Evolutionary conservation across 2,888 invertebrate species (phyloP).

Genomic region (Orchesellides sinensis): DNA sequence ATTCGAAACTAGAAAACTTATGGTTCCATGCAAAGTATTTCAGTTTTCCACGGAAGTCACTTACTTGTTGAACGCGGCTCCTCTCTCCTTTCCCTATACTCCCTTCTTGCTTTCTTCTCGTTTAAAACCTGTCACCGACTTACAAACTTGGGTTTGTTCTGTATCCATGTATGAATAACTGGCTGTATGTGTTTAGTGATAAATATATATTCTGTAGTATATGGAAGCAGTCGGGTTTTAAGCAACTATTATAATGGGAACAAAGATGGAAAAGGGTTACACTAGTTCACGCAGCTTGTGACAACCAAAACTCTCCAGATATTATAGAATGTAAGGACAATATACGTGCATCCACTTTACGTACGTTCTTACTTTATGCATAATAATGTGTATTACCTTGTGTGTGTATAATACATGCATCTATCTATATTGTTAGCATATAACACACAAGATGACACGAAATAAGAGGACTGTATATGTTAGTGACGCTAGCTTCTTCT

Average conservation of each 20-base stretch:
- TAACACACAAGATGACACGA: neutral
- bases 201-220: constrained; percentile 3
- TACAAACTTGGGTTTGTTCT: constrained; percentile 20
- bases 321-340: too few species aligned
- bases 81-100: neutral
- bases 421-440: neutral
- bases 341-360: neutral
- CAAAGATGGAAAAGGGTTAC: constrained; percentile 21
- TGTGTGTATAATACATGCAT: too few species aligned
- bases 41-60: constrained; percentile 28
- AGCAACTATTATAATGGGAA: constrained; percentile 10
- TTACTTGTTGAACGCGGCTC: constrained; percentile 53
- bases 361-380: constrained; percentile 1
- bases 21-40: neutral
- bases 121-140: constrained; percentile 17
- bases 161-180: constrained; percentile 21
- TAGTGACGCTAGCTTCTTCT: neutral
- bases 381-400: neutral
- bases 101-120: constrained; percentile 19
- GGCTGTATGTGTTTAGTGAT: constrained; percentile 1
- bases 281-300: constrained; percentile 41
- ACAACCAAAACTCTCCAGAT: too few species aligned
- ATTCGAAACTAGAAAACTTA: neutral
- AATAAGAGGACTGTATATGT: neutral
- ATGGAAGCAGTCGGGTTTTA: neutral